Percentiles rank a stretch among this genome's conserved stretches.
phyloP scores from a whole-genome alignment of 1,140 invertebrate species.

The Camponotus floridanus region DNA sequence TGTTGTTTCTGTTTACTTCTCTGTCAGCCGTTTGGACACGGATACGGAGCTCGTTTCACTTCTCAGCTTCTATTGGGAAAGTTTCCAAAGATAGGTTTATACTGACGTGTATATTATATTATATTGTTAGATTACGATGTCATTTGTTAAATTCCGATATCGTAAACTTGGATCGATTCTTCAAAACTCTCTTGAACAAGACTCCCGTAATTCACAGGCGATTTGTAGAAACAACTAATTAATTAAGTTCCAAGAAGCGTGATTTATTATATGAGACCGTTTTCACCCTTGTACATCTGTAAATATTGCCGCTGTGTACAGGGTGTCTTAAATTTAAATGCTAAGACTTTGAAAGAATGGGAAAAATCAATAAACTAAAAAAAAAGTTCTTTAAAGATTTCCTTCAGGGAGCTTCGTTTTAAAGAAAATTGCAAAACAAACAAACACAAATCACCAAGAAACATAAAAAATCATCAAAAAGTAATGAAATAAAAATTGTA shows the following conservation, averaged over 20 bases:
- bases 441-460: too few relatives aligned
- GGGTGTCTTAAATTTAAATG: too few relatives aligned
- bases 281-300: neutral
- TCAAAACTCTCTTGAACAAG: too few relatives aligned
- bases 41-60: slow-evolving; percentile 4
- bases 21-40: slow-evolving; percentile 25
- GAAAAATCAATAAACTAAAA: too few relatives aligned
- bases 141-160: neutral
- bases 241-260: neutral
- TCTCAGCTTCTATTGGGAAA: slow-evolving; percentile 15
- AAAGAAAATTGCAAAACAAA: too few relatives aligned
- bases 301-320: neutral
- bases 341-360: too few relatives aligned
- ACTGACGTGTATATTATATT: neutral
- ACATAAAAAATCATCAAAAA: neutral
- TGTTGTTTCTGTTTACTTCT: slow-evolving; percentile 24
- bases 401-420: too few relatives aligned
- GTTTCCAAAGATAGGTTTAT: slow-evolving; percentile 5
- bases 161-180: neutral
- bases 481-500: too few relatives aligned
- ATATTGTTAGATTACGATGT: neutral
- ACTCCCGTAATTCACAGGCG: neutral
- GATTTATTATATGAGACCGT: neutral
- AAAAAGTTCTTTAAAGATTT: too few relatives aligned
- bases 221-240: neutral